phyloP scores from a whole-genome alignment of 2,797 vertebrate species.

The Hybognathus amarus region DNA sequence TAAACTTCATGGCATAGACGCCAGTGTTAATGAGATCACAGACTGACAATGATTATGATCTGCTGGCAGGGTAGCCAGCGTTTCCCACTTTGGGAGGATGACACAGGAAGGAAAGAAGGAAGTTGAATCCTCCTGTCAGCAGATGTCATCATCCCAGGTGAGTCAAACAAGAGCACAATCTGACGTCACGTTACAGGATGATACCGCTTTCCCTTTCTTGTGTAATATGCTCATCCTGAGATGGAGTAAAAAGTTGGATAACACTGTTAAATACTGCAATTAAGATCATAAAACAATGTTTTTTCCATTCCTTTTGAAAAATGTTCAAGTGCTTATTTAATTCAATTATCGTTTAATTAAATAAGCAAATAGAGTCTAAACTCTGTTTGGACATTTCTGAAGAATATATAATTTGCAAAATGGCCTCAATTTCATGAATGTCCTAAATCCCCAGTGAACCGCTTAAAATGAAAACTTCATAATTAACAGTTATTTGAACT shows the following conservation, averaged over 20 bases:
- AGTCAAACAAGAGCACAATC: slow-evolving; percentile 32
- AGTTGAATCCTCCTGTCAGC: slow-evolving; percentile 8
- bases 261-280: background rate
- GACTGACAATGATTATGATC: background rate
- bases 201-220: background rate
- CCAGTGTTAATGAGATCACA: slow-evolving; percentile 6
- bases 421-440: background rate
- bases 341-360: background rate
- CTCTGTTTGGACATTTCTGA: background rate
- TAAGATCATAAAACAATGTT: background rate
- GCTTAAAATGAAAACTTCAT: background rate
- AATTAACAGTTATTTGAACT: background rate
- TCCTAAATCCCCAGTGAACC: background rate
- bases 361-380: no score
- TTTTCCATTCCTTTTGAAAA: background rate
- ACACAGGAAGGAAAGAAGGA: slow-evolving; percentile 6
- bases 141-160: slow-evolving; percentile 26
- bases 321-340: background rate
- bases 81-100: background rate
- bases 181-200: slow-evolving; percentile 27
- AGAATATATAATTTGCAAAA: background rate
- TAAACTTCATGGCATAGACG: no score
- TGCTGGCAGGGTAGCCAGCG: background rate
- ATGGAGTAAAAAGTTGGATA: background rate
- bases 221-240: background rate